These are phyloP conservation scores for Cacatua alba DNA, from an alignment of 2,113 vertebrate species.

Conservation along the genomic window DNA sequence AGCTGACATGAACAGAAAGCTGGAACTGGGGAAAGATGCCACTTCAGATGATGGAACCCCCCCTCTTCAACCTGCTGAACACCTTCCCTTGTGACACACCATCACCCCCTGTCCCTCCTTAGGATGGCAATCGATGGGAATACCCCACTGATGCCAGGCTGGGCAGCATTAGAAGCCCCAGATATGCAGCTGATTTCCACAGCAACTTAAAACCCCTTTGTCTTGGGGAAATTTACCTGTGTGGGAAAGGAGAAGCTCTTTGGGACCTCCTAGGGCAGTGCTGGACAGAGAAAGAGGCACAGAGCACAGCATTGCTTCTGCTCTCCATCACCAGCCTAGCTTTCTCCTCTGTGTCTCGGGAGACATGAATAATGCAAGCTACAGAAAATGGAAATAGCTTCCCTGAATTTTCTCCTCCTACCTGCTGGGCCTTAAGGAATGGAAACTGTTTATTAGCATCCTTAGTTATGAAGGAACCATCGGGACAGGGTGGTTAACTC, in stretches of 20 bases:
- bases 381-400: not conserved
- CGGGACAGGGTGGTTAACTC: not conserved
- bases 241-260: not conserved
- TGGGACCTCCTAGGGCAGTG: not conserved
- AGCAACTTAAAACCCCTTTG: not conserved
- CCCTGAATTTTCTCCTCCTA: not conserved
- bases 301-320: not conserved
- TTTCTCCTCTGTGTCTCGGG: not conserved
- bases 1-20: rapidly evolving
- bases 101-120: rapidly evolving
- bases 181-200: not conserved
- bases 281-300: rapidly evolving
- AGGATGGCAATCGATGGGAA: too few species aligned
- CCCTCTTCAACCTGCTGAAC: not conserved
- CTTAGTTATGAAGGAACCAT: not conserved
- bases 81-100: not conserved
- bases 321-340: not conserved
- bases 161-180: not conserved
- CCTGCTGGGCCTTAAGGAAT: not conserved
- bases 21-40: not conserved
- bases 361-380: slow-evolving; percentile 14
- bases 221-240: not conserved
- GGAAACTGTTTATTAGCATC: not conserved
- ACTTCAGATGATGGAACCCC: not conserved
- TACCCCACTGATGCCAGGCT: not conserved